These are phyloP conservation scores for Microtus richardsoni DNA, from an alignment of 2,113 vertebrate genomes.

Conservation along the genomic window DNA sequence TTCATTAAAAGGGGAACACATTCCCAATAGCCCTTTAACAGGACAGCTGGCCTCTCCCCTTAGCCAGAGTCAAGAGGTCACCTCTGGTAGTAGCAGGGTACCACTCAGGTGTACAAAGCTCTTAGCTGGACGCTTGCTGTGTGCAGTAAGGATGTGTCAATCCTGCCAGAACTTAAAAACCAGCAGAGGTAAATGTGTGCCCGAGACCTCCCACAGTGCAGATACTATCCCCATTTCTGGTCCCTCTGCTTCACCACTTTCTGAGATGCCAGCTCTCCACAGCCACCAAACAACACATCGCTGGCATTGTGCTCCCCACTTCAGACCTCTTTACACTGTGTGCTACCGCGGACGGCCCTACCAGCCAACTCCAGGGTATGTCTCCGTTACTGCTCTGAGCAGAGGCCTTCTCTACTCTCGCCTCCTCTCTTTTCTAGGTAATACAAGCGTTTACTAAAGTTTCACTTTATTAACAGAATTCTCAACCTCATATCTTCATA, in stretches of 20 bases:
- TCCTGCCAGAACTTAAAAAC: not conserved
- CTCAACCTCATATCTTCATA: not conserved
- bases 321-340: fast-evolving
- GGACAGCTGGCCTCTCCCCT: not conserved
- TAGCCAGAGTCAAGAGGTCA: not conserved
- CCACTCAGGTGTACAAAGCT: not conserved
- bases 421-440: not conserved
- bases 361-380: no score
- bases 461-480: not conserved
- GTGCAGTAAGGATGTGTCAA: not conserved
- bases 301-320: not conserved
- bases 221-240: not conserved
- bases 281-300: fast-evolving
- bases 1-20: not conserved
- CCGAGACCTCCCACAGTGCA: not conserved
- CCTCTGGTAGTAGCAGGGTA: not conserved
- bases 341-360: not conserved
- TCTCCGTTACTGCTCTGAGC: no score
- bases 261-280: not conserved
- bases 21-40: not conserved
- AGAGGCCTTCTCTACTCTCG: not conserved
- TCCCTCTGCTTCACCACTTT: not conserved
- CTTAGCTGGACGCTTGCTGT: not conserved
- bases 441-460: not conserved
- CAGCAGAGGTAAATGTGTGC: not conserved